phyloP scores from a whole-genome alignment of 2,888 invertebrate genomes.

The Sturmia bella region DNA sequence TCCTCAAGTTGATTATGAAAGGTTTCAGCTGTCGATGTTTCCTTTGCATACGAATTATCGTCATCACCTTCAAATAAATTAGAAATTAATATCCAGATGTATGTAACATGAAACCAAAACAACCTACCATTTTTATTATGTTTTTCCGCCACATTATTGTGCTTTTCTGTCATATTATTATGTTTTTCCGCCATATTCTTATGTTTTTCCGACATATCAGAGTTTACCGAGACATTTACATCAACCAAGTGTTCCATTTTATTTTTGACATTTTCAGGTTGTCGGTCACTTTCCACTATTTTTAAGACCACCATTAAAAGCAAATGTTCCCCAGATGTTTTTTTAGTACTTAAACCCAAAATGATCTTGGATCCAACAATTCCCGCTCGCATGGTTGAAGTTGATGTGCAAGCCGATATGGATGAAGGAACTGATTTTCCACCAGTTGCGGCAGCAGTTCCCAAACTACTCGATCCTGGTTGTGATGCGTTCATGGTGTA shows the following conservation, averaged over 20 bases:
- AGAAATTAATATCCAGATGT: background rate
- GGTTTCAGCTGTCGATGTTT: slow-evolving; percentile 22
- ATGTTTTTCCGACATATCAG: slow-evolving; percentile 54
- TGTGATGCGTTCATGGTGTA: slow-evolving; percentile 76
- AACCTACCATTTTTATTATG: too few relatives aligned
- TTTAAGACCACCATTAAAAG: slow-evolving; percentile 78
- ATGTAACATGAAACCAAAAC: too few relatives aligned
- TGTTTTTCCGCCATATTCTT: slow-evolving; percentile 37
- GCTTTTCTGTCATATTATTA: background rate
- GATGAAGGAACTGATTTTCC: slow-evolving; percentile 66
- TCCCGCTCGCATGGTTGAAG: slow-evolving; percentile 77
- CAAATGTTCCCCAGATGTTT: slow-evolving; percentile 75
- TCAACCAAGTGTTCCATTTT: slow-evolving; percentile 49
- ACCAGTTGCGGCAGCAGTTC: slow-evolving; percentile 66
- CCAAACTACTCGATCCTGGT: slow-evolving; percentile 72
- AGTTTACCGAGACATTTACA: slow-evolving; percentile 4
- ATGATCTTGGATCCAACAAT: slow-evolving; percentile 79
- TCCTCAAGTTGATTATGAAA: slow-evolving; percentile 72
- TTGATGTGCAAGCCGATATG: slow-evolving; percentile 76
- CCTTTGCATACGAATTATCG: slow-evolving; percentile 29
- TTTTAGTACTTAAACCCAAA: slow-evolving; percentile 77
- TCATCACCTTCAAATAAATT: slow-evolving; percentile 20
- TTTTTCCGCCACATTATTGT: too few relatives aligned
- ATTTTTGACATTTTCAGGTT: slow-evolving; percentile 71
- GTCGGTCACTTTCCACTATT: slow-evolving; percentile 76